A percentile compares a stretch with the other conserved stretches of the same genome.
Evolutionary conservation across 2,113 vertebrate genomes (phyloP).

Genomic region (Ochotona princeps): DNA sequence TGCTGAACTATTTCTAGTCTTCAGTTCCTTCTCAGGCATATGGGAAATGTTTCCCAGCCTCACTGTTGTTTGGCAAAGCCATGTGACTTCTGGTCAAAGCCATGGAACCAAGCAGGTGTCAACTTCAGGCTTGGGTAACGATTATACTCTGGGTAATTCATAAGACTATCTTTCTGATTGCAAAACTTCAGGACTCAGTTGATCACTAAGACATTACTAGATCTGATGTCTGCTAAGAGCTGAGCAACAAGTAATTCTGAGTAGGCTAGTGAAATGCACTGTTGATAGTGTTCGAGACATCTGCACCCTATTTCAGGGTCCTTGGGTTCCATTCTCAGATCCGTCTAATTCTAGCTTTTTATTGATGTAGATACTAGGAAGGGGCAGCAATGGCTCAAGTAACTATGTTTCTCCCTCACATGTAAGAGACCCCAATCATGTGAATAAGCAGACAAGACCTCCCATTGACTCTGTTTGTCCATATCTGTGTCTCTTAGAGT

Average conservation of each 20-base stretch:
- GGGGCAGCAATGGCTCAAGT: too few relatives aligned
- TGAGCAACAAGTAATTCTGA: neutral
- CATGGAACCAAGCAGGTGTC: neutral
- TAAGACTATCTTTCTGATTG: neutral
- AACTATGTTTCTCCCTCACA: too few relatives aligned
- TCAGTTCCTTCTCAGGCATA: neutral
- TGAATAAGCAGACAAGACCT: too few relatives aligned
- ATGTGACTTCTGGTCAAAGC: neutral
- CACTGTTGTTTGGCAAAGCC: fast-evolving
- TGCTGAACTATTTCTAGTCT: neutral
- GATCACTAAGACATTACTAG: neutral
- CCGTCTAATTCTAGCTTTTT: too few relatives aligned
- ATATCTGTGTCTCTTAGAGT: too few relatives aligned
- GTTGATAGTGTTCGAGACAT: too few relatives aligned
- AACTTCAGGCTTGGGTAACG: neutral
- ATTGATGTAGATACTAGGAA: too few relatives aligned
- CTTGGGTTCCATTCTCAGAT: too few relatives aligned
- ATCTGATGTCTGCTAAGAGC: too few relatives aligned
- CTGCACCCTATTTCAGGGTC: too few relatives aligned
- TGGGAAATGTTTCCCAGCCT: neutral
- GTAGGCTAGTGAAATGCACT: neutral
- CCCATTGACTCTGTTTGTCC: too few relatives aligned
- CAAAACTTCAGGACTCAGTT: neutral
- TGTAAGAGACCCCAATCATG: too few relatives aligned
- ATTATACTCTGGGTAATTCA: neutral